Base-by-base conservation (phyloP, 2,113 vertebrate species). In the Podiceps cristatus region DNA sequence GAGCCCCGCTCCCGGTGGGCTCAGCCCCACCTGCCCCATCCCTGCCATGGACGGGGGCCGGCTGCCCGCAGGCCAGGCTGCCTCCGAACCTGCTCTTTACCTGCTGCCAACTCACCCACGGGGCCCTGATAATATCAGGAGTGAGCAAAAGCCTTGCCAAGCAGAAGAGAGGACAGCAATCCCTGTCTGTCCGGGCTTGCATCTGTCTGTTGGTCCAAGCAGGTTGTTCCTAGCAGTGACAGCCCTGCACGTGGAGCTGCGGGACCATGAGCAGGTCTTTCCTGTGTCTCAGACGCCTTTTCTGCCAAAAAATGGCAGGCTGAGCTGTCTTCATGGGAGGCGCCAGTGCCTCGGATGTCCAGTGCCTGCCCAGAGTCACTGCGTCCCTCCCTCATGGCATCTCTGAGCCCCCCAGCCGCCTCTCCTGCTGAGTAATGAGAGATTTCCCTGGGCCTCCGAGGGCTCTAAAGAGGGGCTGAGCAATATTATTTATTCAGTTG, bases 401-500 rank as follows among this genome's bases (percentile, higher is more conserved):
- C 49, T 81, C 73, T 4, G 3, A 74, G 56, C 24, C 78, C 56
- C 44, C 6, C 0, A 0, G 37, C 89, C 71, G 59, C 93, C 88
- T 90, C 94, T 95, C 86, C 55, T 96, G 88, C 82, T 93, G 95
- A 95, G 94, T 94, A 96, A 95, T 97, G 96, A 96, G 91, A 97
- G 95, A 95, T 97, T 95, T 97, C 95, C 96, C 80, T 35, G 67
- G 77, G 96, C 95, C 90, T 93, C 78, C 6, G 2, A 93, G 87
- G 95, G 91, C 77, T 96, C 86, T 96, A 96, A 96, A 97, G 95
- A 97, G 92, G 88, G 92, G 93, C 91, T 89, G 94, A 96, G 88
- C 97, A 97, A 97, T 98, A 98, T 98, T 98, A 98, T 98, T 98
- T 97, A 98, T 98, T 98, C 96, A 98, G 97, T 98, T 98, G 97